Conservation (phyloP, 2,113 vertebrate species). For the Hypocryptadius cinnamomeus region DNA sequence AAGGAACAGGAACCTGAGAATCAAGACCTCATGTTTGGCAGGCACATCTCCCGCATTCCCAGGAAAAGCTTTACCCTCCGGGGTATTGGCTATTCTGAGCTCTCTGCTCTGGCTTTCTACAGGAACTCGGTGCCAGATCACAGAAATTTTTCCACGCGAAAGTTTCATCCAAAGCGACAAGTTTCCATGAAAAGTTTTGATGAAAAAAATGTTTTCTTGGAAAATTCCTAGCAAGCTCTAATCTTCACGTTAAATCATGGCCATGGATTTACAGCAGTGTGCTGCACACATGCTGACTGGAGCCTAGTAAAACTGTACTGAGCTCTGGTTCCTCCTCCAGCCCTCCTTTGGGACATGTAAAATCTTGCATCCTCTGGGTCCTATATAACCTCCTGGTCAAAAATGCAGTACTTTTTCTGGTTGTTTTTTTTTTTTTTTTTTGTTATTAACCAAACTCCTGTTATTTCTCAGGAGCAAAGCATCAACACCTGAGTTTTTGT, state of each 20-base stretch:
- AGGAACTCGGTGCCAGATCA: conserved; percentile 11
- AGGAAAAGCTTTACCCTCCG: conserved; percentile 15
- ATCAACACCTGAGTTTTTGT: neutral
- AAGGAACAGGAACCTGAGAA: conserved; percentile 45
- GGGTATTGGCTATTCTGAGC: conserved; percentile 37
- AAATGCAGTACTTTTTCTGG: neutral
- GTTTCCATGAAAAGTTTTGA: conserved; percentile 31
- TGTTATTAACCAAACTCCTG: neutral
- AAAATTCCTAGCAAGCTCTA: conserved; percentile 47
- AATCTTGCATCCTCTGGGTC: neutral
- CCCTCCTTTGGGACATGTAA: neutral
- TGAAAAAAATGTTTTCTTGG: conserved; percentile 27
- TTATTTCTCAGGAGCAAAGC: neutral
- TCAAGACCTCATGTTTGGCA: conserved; percentile 58
- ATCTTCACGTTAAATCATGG: neutral
- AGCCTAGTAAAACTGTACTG: conserved; percentile 15
- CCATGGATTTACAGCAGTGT: neutral
- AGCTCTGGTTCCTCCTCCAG: conserved; percentile 21
- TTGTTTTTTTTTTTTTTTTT: neutral
- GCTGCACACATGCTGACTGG: neutral
- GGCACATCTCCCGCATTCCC: conserved; percentile 24
- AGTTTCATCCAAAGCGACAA: conserved; percentile 23
- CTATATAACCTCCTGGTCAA: neutral
- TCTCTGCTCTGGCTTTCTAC: conserved; percentile 2
- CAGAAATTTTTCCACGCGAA: conserved; percentile 1